A percentile compares a stretch with the other conserved stretches of the same genome.
Conservation (phyloP, 1,140 invertebrate genomes). For the Solen grandis region DNA sequence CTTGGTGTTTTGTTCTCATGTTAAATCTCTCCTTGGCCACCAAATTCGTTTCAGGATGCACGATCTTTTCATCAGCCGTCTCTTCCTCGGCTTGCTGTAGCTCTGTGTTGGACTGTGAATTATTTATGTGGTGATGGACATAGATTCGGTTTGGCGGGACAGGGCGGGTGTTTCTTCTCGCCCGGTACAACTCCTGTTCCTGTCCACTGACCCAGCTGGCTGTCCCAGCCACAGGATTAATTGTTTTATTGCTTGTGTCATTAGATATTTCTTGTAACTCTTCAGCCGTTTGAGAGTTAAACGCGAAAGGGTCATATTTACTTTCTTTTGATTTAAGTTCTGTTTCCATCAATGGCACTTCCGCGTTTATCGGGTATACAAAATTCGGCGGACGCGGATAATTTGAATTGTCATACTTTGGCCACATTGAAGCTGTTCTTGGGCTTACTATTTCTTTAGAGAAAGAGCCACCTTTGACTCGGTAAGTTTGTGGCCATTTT, state of each 20-base stretch:
- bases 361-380: constrained; percentile 40
- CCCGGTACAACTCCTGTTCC: not conserved
- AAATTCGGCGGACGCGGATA: constrained; percentile 41
- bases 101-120: not conserved
- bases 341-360: not conserved
- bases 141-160: constrained; percentile 34
- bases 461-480: no score
- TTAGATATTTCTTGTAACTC: no score
- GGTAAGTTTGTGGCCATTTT: no score
- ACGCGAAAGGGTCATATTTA: not conserved
- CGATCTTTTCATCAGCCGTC: constrained; percentile 1
- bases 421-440: no score
- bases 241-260: no score
- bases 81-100: not conserved
- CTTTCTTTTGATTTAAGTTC: not conserved
- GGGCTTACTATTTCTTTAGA: no score
- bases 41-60: constrained; percentile 46
- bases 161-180: not conserved
- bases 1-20: not conserved
- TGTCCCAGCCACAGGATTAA: not conserved
- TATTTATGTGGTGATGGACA: constrained; percentile 38
- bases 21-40: constrained; percentile 43
- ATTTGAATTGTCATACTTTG: constrained; percentile 32
- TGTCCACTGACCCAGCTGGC: constrained; percentile 41
- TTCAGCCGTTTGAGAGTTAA: no score